Conservation (phyloP, 2,113 vertebrate species). For the Thamnophis sirtalis region DNA sequence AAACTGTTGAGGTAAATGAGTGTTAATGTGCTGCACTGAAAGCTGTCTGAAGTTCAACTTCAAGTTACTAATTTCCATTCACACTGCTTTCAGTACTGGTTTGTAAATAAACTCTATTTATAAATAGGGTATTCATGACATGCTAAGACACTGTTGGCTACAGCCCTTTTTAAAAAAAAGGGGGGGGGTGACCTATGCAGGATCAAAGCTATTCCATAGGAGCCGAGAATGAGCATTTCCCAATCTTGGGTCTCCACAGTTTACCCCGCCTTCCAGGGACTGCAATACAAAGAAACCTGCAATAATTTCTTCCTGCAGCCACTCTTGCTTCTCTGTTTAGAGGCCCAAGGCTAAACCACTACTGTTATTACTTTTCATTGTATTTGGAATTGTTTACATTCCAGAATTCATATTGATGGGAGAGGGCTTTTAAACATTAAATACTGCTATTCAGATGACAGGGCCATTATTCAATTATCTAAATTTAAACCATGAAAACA, state of each 20-base stretch:
- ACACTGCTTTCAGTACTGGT: background rate
- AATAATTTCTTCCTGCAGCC: background rate
- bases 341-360: background rate
- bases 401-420: background rate
- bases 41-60: background rate
- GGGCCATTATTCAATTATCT: background rate
- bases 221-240: background rate
- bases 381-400: background rate
- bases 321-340: background rate
- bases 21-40: background rate
- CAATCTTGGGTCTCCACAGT: background rate
- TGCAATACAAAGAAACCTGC: background rate
- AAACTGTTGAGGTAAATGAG: background rate
- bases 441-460: background rate
- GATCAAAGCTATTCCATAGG: background rate
- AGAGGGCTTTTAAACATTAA: background rate
- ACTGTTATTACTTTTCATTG: background rate
- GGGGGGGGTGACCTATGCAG: background rate
- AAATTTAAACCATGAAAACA: background rate
- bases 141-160: background rate
- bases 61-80: background rate
- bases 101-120: background rate
- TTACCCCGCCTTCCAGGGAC: background rate
- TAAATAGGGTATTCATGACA: background rate
- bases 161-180: background rate